Evolutionary conservation across 2,113 vertebrate species (phyloP).

Genomic region (Calyptommatus sinebrachiatus): DNA sequence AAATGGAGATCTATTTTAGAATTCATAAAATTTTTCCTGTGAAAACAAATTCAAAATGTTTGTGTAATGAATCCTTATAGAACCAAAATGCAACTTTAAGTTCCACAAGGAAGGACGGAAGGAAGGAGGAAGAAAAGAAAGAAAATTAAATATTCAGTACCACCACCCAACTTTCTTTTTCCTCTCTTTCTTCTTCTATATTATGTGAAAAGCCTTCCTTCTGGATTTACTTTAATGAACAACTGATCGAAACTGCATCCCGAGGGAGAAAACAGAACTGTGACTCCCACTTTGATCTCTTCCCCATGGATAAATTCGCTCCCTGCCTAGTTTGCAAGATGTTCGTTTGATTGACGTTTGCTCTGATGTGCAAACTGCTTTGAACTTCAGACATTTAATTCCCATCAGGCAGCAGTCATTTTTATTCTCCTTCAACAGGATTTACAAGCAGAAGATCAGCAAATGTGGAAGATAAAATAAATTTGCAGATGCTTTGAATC

Average conservation of each 20-base stretch:
- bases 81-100: conserved; percentile 56
- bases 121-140: too few species aligned
- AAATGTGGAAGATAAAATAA: conserved; percentile 87
- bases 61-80: conserved; percentile 16
- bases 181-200: conserved; percentile 9
- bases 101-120: conserved; percentile 39
- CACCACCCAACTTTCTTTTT: conserved; percentile 1
- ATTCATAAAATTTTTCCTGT: neutral
- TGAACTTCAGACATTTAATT: conserved; percentile 92
- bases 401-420: conserved; percentile 89
- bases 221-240: conserved; percentile 80
- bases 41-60: neutral
- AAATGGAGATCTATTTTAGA: rapidly evolving
- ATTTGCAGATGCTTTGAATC: conserved; percentile 92
- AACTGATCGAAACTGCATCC: conserved; percentile 77
- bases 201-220: conserved; percentile 52
- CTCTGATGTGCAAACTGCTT: conserved; percentile 89
- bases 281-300: conserved; percentile 81
- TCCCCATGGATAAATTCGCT: conserved; percentile 74
- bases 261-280: conserved; percentile 77
- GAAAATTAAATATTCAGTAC: conserved; percentile 25
- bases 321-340: conserved; percentile 74
- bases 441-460: conserved; percentile 86
- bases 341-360: conserved; percentile 84
- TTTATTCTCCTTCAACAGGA: conserved; percentile 90